A percentile compares a stretch with the other conserved stretches of the same genome.
Conservation (phyloP, 2,797 vertebrate genomes). For the Salmo trutta region DNA sequence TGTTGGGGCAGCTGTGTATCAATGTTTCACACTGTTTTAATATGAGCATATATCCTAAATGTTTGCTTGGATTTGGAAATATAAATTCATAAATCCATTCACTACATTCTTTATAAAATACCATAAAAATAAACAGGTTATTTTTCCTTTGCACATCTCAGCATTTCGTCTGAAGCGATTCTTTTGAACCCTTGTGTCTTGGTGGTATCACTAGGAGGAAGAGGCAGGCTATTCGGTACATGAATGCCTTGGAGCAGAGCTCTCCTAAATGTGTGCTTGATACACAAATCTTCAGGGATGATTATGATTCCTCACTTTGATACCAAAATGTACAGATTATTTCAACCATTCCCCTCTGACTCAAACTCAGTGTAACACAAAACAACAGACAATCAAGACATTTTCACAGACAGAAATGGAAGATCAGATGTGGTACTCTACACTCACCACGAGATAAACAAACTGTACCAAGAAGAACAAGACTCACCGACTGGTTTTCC, state of each 20-base stretch:
- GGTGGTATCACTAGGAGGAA: not conserved
- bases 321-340: conserved; percentile 3
- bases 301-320: conserved; percentile 25
- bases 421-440: conserved; percentile 20
- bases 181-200: not conserved
- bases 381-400: conserved; percentile 37
- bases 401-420: conserved; percentile 14
- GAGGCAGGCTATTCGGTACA: not conserved
- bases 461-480: conserved; percentile 36
- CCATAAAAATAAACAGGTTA: not conserved
- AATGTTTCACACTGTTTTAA: conserved; percentile 14
- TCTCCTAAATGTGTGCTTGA: conserved; percentile 2
- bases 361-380: too few species aligned
- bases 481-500: conserved; percentile 19
- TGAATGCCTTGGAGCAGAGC: conserved; percentile 1
- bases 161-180: not conserved
- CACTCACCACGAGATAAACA: conserved; percentile 29
- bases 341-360: not conserved
- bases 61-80: not conserved
- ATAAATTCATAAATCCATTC: not conserved
- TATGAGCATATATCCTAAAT: conserved; percentile 17
- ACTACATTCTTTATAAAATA: conserved; percentile 1
- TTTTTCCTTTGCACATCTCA: not conserved
- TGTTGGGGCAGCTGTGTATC: conserved; percentile 30
- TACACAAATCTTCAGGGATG: conserved; percentile 30